Evolutionary conservation across 1,140 invertebrate species (phyloP).

Genomic region (Dryas iulia): DNA sequence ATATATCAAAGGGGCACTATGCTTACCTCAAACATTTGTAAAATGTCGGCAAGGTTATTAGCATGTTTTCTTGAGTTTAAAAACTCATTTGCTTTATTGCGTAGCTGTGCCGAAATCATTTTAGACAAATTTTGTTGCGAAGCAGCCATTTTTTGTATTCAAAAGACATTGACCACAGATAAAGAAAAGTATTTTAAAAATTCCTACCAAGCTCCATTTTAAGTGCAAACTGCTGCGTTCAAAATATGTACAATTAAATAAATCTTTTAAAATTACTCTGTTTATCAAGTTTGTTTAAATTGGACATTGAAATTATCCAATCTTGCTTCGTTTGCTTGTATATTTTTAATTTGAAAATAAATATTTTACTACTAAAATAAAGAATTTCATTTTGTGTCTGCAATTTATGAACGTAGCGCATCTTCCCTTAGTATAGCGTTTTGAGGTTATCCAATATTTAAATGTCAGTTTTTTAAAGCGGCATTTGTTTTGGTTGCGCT

Average conservation of each 20-base stretch:
- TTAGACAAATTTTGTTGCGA: slow-evolving; percentile 68
- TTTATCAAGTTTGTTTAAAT: too few relatives aligned
- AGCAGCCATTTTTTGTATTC: slow-evolving; percentile 72
- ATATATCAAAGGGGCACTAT: slow-evolving; percentile 13
- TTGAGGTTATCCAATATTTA: slow-evolving; percentile 47
- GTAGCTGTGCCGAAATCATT: slow-evolving; percentile 79
- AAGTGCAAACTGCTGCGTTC: neutral
- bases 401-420: neutral
- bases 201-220: neutral
- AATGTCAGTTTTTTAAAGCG: slow-evolving; percentile 27
- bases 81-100: slow-evolving; percentile 85
- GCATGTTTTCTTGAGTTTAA: slow-evolving; percentile 82
- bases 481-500: slow-evolving; percentile 54
- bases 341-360: too few relatives aligned
- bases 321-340: too few relatives aligned
- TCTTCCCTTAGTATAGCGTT: slow-evolving; percentile 1
- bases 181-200: neutral
- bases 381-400: too few relatives aligned
- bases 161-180: slow-evolving; percentile 50
- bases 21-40: slow-evolving; percentile 83
- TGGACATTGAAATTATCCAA: too few relatives aligned
- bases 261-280: too few relatives aligned
- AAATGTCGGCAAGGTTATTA: slow-evolving; percentile 83
- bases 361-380: too few relatives aligned
- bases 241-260: neutral